Base-by-base conservation (phyloP, 2,113 vertebrate genomes). In the Hippocampus guttulatus region DNA sequence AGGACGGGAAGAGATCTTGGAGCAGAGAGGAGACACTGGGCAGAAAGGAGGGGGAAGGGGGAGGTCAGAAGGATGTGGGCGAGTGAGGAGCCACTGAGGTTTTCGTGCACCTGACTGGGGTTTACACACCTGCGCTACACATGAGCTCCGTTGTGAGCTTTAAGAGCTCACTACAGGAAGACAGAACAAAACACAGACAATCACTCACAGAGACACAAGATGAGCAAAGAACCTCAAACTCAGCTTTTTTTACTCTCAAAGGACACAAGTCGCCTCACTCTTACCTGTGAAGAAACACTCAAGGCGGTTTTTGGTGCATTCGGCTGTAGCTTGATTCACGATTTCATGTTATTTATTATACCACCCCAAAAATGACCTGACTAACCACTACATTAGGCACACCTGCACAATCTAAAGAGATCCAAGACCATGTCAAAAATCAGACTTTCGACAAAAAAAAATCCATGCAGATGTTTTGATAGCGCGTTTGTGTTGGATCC, bases 101-200 rank as follows among this genome's bases (percentile, higher is more conserved):
- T 79, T 77, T 88, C 91, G 92, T 92, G 91, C 91, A 90, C 84
- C 89, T 92, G 88, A 83, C 88, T 90, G 75, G 85, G 77, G 84
- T 81, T 88, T 90, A 92, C 91, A 93, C 91, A 93, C 91, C 91
- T 93, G 88, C 82, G 71, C 90, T 92, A 92, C 87, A 86, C 81
- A 91, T 87, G 87, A 90, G 85, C 84, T 91, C 87, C 88, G 79
- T 74, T 87, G 81, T 88, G 88, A 92, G 91, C 88, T 90, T 91
- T 91, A 92, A 91, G 85, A 91, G 89, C 92, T 92, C 88, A 93
- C 86, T 90, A 88, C 85, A 91, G 87, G 82, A 86, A 91, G 87
- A 89, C 87, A 92, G 84, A 92, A 91, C 88, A 91, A 81, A 90
- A 86, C 87, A 92, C 88, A 91, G 72, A 91, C 89, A 86, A 85